Evolutionary conservation across 2,113 vertebrate genomes (phyloP).

Genomic region (Poeciliopsis turrubarensis): DNA sequence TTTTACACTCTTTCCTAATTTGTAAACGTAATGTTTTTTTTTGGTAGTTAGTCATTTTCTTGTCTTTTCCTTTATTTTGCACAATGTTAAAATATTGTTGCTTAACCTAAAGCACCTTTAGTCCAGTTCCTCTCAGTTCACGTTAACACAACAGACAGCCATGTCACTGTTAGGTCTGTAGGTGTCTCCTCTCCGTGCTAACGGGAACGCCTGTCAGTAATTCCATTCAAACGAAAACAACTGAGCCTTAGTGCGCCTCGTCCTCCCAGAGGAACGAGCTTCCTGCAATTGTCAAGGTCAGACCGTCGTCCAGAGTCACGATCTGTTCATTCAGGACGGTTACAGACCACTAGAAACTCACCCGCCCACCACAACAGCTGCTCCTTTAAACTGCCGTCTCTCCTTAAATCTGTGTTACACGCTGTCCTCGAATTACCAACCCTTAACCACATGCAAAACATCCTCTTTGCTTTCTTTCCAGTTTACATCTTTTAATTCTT

Average conservation of each 20-base stretch:
- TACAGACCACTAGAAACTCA: slow-evolving; percentile 49
- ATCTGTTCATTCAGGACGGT: slow-evolving; percentile 50
- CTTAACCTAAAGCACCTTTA: not conserved
- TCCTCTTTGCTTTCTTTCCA: not conserved
- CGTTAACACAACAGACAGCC: not conserved
- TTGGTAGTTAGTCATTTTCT: not conserved
- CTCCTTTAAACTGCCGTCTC: slow-evolving; percentile 35
- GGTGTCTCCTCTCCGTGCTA: slow-evolving; percentile 18
- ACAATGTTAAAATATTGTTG: not conserved
- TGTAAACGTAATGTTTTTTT: not conserved
- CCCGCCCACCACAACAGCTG: slow-evolving; percentile 56
- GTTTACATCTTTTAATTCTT: not conserved
- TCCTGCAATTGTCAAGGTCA: slow-evolving; percentile 65
- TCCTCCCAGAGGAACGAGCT: slow-evolving; percentile 42
- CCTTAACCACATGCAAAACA: not conserved
- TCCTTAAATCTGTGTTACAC: not conserved
- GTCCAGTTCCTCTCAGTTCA: not conserved
- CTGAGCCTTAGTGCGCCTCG: slow-evolving; percentile 51
- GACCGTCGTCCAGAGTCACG: slow-evolving; percentile 52
- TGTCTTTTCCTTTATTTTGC: not conserved
- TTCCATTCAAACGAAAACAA: slow-evolving; percentile 59
- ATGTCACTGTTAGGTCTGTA: not conserved
- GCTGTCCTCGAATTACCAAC: not conserved
- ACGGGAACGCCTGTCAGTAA: slow-evolving; percentile 43
- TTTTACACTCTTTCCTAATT: not conserved